Base-by-base conservation (phyloP, 2,888 invertebrate genomes). In the Cylloceria caligata region DNA sequence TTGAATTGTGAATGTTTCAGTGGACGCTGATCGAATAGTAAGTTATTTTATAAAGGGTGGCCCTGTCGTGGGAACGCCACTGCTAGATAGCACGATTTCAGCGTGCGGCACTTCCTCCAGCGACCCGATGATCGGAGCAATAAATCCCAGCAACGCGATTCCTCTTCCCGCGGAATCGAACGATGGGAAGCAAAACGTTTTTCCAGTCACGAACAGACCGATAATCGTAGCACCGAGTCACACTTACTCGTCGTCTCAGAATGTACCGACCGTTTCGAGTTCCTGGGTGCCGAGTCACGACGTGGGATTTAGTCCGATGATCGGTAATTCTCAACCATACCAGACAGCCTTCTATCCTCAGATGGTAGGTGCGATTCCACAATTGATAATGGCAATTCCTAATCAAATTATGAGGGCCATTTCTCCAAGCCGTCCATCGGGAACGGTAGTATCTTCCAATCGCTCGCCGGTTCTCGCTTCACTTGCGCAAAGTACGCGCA, bases 1-100 rank as follows among this genome's bases (percentile, higher is more conserved):
- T n/a, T n/a, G n/a, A n/a, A n/a, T n/a, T n/a, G n/a, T n/a, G n/a
- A n/a, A n/a, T n/a, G n/a, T 49, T 75, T 4, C 72, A 91, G 91
- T 71, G 19, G 88, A 90, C 85, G 88, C 87, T 24, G 85, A 90
- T 60, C 86, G 86, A 55, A 85, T 91, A 19, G 88, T 89, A 6
- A 86, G 87, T 19, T 91, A 91, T 81, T 91, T 91, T 76, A 77
- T 88, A 69, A 84, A 81, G 19, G 88, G 87, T 45, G 91, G 91
- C 11, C 88, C 89, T 3, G 30, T 75, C 11, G 73, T 75, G 36
- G 88, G 88, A 27, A 24, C 68, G 24, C 64, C 80, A 30, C 24
- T 83, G 13, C 39, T 85, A 2, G 80, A 71, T 42, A 55, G n/a
- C 21, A 13, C 65, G 13, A 65, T 42, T 30, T 7, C 24, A 2